Evolutionary conservation across 1,140 invertebrate species (phyloP).

Genomic region (Drosophila malerkotliana): DNA sequence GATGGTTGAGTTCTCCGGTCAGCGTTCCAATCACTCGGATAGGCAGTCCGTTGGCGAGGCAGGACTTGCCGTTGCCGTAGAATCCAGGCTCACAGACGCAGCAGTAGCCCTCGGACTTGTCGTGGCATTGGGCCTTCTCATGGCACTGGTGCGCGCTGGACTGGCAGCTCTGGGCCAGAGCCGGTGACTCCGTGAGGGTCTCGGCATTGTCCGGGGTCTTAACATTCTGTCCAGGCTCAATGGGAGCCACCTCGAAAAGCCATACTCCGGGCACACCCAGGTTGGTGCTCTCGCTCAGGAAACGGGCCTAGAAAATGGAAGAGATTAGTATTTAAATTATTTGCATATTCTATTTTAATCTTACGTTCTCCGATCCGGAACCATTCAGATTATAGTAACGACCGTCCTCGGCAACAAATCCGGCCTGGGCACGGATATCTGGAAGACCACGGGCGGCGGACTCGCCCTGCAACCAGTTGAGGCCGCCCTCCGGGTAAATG

Average conservation of each 20-base stretch:
- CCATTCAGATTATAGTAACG: constrained; percentile 89
- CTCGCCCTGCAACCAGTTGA: constrained; percentile 95
- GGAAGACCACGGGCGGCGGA: constrained; percentile 88
- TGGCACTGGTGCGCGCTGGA: constrained; percentile 89
- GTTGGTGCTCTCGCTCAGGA: constrained; percentile 88
- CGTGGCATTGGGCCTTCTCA: constrained; percentile 91
- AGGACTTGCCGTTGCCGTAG: constrained; percentile 96
- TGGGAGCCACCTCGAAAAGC: constrained; percentile 91
- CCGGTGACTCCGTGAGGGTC: constrained; percentile 80
- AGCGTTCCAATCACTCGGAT: constrained; percentile 94
- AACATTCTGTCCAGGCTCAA: constrained; percentile 87
- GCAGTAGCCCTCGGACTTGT: constrained; percentile 93
- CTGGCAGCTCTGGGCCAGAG: constrained; percentile 85
- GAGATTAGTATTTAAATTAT: too few species aligned
- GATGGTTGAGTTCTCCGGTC: constrained; percentile 91
- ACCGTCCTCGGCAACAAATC: constrained; percentile 93
- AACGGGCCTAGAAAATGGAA: constrained; percentile 86
- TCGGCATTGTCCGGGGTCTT: constrained; percentile 87
- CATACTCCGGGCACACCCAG: constrained; percentile 92
- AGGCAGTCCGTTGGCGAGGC: constrained; percentile 91
- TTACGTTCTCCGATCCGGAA: constrained; percentile 94
- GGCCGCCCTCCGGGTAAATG: constrained; percentile 93
- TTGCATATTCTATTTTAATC: background rate
- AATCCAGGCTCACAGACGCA: constrained; percentile 92
- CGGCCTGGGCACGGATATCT: constrained; percentile 95